phyloP scores from a whole-genome alignment of 1,140 invertebrate species.

The Brachionus koreanus region DNA sequence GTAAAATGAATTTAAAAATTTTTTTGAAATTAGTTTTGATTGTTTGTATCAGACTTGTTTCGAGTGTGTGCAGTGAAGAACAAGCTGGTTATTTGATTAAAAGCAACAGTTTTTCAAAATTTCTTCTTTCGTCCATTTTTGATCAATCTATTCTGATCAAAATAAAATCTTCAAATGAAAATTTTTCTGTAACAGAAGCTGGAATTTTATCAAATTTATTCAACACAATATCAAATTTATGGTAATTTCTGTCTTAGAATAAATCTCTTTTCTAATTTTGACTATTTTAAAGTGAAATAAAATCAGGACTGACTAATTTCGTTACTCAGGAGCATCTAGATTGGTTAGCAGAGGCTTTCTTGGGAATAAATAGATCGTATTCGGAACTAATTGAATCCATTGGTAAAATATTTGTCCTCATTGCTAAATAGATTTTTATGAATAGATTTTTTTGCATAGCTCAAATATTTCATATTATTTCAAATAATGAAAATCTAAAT shows the following conservation, averaged over 20 bases:
- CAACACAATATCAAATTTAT: conserved; percentile 25
- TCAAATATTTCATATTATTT: conserved; percentile 8
- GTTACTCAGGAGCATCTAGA: conserved; percentile 9
- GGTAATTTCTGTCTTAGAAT: background rate
- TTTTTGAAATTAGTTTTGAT: background rate
- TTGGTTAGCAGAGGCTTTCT: conserved; percentile 17
- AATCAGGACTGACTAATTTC: background rate
- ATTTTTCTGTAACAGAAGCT: background rate
- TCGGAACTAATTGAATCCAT: background rate
- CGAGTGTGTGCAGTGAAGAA: conserved; percentile 21
- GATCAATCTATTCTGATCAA: background rate
- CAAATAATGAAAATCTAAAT: conserved; percentile 6
- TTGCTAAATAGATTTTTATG: background rate
- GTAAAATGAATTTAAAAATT: background rate
- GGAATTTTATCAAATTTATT: conserved; percentile 28
- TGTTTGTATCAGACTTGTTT: background rate
- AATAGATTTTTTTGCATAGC: background rate
- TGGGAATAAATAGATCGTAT: background rate
- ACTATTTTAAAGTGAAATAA: conserved; percentile 11
- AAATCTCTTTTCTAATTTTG: background rate
- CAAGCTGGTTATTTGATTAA: conserved; percentile 6
- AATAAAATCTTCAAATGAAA: background rate
- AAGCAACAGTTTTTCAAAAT: background rate
- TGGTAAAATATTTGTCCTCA: background rate
- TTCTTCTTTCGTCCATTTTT: background rate